Evolutionary conservation across 2,888 invertebrate genomes (phyloP).

Genomic region (Onchidella celtica): DNA sequence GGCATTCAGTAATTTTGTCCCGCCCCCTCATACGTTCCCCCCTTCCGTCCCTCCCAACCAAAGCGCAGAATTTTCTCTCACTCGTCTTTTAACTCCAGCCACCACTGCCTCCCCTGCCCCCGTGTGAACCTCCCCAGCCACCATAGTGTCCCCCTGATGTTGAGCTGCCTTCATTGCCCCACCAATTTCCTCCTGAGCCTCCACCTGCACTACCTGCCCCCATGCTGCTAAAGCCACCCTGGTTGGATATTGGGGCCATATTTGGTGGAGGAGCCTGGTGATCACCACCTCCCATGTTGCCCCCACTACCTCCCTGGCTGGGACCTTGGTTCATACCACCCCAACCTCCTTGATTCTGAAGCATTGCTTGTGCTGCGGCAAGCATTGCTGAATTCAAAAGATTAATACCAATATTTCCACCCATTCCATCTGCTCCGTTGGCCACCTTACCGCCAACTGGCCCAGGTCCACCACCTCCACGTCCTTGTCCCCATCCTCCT

Average conservation of each 20-base stretch:
- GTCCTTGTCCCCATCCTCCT: slow-evolving; percentile 45
- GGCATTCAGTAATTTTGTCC: neutral
- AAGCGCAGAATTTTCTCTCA: neutral
- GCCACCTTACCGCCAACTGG: slow-evolving; percentile 49
- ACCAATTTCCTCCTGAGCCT: slow-evolving; percentile 41
- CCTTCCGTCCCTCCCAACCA: neutral
- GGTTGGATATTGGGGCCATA: slow-evolving; percentile 36
- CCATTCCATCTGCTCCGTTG: slow-evolving; percentile 51
- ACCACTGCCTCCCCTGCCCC: slow-evolving; percentile 52
- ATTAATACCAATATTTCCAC: slow-evolving; percentile 69
- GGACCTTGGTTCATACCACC: slow-evolving; percentile 52
- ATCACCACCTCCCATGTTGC: slow-evolving; percentile 47
- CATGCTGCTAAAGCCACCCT: slow-evolving; percentile 46
- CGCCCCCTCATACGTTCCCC: neutral
- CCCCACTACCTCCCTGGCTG: slow-evolving; percentile 58
- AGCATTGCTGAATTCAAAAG: slow-evolving; percentile 73
- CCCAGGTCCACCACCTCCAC: slow-evolving; percentile 45
- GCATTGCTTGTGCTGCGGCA: slow-evolving; percentile 73
- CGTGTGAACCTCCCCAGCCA: slow-evolving; percentile 53
- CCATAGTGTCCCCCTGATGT: slow-evolving; percentile 52
- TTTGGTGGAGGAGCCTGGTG: slow-evolving; percentile 38
- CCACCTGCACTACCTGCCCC: slow-evolving; percentile 49
- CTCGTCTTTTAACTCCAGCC: slow-evolving; percentile 54
- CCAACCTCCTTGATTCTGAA: slow-evolving; percentile 63
- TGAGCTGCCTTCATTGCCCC: slow-evolving; percentile 49